Conservation (phyloP, 2,113 vertebrate genomes). For the Geococcyx californianus region DNA sequence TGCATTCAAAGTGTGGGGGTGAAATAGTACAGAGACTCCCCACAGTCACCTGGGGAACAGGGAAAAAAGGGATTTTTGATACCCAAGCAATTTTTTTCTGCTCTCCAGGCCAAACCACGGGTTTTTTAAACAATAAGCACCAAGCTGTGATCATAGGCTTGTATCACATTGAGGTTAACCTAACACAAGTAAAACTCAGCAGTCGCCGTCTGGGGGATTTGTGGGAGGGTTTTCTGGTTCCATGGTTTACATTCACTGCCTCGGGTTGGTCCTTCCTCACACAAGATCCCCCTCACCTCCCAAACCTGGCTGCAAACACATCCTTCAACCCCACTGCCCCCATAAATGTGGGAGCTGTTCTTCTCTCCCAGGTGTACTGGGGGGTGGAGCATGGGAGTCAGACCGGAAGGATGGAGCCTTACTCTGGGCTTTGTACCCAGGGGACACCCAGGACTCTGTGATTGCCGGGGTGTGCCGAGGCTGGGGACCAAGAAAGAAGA, state of each 20-base stretch:
- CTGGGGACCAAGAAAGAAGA: too few relatives aligned
- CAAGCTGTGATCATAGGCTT: not conserved
- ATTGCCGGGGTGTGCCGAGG: not conserved
- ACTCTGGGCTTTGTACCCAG: not conserved
- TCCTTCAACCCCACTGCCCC: not conserved
- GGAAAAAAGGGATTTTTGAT: not conserved
- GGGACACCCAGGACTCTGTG: not conserved
- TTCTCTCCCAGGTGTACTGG: not conserved
- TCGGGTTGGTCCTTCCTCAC: not conserved
- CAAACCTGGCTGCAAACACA: not conserved
- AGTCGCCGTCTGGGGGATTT: not conserved
- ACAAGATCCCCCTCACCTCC: not conserved
- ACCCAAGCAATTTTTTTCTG: not conserved
- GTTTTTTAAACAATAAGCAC: constrained; percentile 17
- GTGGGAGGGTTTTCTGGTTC: constrained; percentile 25
- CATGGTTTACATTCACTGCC: not conserved
- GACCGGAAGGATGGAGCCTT: not conserved
- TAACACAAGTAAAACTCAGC: constrained; percentile 8
- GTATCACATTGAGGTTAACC: constrained; percentile 25
- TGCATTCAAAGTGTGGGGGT: not conserved
- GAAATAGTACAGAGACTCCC: not conserved
- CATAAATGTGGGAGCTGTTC: not conserved
- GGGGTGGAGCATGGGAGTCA: not conserved
- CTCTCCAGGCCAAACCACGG: not conserved
- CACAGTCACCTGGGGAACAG: not conserved